phyloP scores from a whole-genome alignment of 2,113 vertebrate genomes.

The Anthoscopus minutus region DNA sequence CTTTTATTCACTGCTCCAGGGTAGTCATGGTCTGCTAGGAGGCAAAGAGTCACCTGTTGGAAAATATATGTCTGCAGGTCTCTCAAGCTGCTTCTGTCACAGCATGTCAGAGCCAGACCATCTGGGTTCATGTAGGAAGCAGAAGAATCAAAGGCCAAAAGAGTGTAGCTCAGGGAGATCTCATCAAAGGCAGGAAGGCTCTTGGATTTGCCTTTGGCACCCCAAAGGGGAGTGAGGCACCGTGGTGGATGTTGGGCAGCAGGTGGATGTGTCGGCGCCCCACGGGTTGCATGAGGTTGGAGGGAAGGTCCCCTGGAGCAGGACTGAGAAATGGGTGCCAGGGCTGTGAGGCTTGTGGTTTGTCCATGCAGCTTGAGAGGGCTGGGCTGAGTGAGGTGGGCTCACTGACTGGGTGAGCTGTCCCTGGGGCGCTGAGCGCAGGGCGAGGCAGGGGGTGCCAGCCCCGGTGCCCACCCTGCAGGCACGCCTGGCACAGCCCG shows the following conservation, averaged over 20 bases:
- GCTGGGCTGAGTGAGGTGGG: background rate
- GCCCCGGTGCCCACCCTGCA: fast-evolving
- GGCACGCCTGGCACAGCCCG: background rate
- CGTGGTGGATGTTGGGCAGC: fast-evolving
- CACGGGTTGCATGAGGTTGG: fast-evolving
- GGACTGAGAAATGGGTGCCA: background rate
- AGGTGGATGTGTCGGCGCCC: fast-evolving
- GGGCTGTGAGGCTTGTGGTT: background rate
- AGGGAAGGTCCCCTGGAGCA: background rate
- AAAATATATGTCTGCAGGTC: background rate
- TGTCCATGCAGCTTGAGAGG: background rate
- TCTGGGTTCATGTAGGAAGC: background rate
- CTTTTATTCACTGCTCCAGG: background rate
- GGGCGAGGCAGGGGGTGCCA: background rate
- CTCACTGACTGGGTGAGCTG: too few relatives aligned
- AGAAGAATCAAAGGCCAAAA: background rate
- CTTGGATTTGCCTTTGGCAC: background rate
- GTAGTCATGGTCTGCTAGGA: background rate
- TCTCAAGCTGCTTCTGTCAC: background rate
- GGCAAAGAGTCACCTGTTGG: background rate
- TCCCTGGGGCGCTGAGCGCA: fast-evolving
- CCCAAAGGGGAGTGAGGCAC: fast-evolving
- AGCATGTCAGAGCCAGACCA: background rate
- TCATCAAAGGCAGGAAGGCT: background rate
- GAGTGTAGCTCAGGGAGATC: background rate